Base-by-base conservation (phyloP, 2,113 vertebrate species). In the Alouatta palliata region DNA sequence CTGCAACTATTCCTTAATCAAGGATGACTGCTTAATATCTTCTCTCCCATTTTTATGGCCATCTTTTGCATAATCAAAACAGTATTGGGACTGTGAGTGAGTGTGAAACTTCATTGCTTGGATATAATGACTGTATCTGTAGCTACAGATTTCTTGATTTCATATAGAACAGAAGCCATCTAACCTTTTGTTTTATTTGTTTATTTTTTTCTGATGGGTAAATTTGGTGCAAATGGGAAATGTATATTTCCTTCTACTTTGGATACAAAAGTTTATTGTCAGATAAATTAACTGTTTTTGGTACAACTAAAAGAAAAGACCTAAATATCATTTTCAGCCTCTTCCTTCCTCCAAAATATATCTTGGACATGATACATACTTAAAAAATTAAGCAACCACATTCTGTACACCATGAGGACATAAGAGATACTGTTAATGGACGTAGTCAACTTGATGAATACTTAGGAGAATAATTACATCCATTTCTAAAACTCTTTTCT, bases 181-280 rank as follows among this genome's bases (percentile, higher is more conserved):
- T 71, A n/a, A 45, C 1, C 84, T 64, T 61, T 80, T 88, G 19
- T 30, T 86, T 79, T 79, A 25, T 86, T n/a, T 84, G 54, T 0
- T 90, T 87, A 30, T 30, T 64, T 2, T 83, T 40, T 81, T 11
- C n/a, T 56, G 1, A 25, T 52, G 54, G 84, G 58, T 95, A 90
- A 92, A 79, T 49, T 86, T 66, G 17, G 27, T 49, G 56, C 21
- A 49, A 56, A 64, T 82, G 90, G 66, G 56, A 71, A 92, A 73
- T 12, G 2, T 88, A 25, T 76, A 89, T 95, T 92, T 95, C 73
- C 75, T 95, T 87, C 66, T 81, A 56, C n/a, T 94, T 86, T 95
- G 75, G 47, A 6, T 56, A 92, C 6, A 68, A 77, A 94, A 86
- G 27, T 35, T 71, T 86, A 47, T 37, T 90, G 10, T 91, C 23